A percentile compares a stretch with the other conserved stretches of the same genome.
Evolutionary conservation across 2,113 vertebrate species (phyloP).

Genomic region (Collichthys lucidus): DNA sequence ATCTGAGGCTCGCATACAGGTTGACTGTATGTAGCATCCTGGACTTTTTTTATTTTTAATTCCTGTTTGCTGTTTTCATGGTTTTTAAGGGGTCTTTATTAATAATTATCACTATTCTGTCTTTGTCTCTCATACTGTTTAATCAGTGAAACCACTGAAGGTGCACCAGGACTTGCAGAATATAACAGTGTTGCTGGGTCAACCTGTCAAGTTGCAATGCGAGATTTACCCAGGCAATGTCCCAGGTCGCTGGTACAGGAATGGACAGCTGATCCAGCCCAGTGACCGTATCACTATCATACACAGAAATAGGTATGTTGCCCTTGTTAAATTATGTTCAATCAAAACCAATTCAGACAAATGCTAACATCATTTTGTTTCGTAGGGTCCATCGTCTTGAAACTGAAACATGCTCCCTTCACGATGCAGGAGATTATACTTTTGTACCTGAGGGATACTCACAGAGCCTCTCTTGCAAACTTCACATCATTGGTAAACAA

Average conservation of each 20-base stretch:
- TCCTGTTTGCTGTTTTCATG: not conserved
- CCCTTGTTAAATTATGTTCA: not conserved
- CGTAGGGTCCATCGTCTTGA: constrained; percentile 91
- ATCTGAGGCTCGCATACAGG: constrained; percentile 87
- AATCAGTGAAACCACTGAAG: constrained; percentile 94
- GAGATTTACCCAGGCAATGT: constrained; percentile 93
- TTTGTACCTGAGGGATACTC: constrained; percentile 95
- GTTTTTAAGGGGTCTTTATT: not conserved
- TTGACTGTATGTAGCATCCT: constrained; percentile 87
- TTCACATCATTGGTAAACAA: constrained; percentile 91
- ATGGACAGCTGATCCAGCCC: constrained; percentile 92
- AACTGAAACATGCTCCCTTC: constrained; percentile 84
- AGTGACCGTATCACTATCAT: constrained; percentile 90
- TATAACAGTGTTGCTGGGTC: constrained; percentile 88
- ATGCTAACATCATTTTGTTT: constrained; percentile 23
- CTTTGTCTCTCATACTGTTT: constrained; percentile 6
- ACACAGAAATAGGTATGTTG: constrained; percentile 90
- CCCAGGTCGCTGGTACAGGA: constrained; percentile 95
- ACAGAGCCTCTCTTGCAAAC: constrained; percentile 89
- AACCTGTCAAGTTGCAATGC: constrained; percentile 92
- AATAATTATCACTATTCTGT: not conserved
- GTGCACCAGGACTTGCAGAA: constrained; percentile 90
- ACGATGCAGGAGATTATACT: constrained; percentile 95
- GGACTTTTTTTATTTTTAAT: not conserved
- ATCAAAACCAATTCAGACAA: not conserved